These are phyloP conservation scores for Strigamia crassipes DNA, from an alignment of 2,888 invertebrate species.

Conservation along the genomic window DNA sequence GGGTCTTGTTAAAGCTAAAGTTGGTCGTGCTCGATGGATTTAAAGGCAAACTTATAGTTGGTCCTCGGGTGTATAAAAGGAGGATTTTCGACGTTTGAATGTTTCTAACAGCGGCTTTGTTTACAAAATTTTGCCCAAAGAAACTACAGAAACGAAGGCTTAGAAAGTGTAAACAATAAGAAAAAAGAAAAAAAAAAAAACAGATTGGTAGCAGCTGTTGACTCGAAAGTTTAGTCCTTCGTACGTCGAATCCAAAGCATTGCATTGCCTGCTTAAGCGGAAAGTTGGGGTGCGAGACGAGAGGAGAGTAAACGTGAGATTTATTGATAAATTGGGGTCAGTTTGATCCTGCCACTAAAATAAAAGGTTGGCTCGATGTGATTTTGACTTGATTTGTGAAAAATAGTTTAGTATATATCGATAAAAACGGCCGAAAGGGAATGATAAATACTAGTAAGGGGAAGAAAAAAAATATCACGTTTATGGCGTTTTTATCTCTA, in stretches of 20 bases:
- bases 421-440: no score
- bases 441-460: no score
- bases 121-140: neutral
- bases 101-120: neutral
- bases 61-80: neutral
- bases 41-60: conserved; percentile 13
- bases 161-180: neutral
- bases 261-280: neutral
- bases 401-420: no score
- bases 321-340: neutral
- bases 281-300: neutral
- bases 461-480: no score
- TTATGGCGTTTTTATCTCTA: no score
- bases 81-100: neutral
- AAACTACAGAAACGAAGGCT: neutral
- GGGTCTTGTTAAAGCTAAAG: conserved; percentile 10
- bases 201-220: neutral
- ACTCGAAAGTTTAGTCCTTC: neutral
- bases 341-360: neutral
- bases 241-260: neutral
- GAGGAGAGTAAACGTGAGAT: neutral
- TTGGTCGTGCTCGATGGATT: neutral
- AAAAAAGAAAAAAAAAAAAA: neutral
- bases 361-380: neutral
- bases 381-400: neutral